phyloP scores from a whole-genome alignment of 2,797 vertebrate genomes.

The Acanthis flammea region DNA sequence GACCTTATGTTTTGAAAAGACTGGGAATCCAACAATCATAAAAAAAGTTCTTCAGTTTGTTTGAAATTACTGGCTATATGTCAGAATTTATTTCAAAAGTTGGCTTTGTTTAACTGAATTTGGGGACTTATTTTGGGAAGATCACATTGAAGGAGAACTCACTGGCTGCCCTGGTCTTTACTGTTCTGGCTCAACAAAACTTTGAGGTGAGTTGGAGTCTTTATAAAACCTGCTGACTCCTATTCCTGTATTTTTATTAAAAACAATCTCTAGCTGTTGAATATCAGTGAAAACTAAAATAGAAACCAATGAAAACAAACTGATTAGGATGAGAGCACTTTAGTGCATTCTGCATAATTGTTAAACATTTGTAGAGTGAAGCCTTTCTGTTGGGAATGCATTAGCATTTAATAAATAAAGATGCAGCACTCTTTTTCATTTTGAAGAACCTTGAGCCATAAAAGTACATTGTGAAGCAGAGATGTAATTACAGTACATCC shows the following conservation, averaged over 20 bases:
- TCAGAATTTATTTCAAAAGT: background rate
- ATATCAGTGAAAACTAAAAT: background rate
- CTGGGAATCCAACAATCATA: rapidly evolving
- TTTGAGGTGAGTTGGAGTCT: background rate
- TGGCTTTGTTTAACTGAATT: background rate
- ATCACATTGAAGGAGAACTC: background rate
- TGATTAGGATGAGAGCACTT: conserved; percentile 16
- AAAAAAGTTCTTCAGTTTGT: background rate
- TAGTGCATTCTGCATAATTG: conserved; percentile 9
- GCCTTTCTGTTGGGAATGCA: background rate
- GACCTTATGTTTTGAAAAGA: background rate
- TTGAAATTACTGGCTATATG: background rate
- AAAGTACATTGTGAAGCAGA: background rate
- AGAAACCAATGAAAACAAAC: conserved; percentile 15
- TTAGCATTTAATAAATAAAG: conserved; percentile 53
- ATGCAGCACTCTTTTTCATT: background rate
- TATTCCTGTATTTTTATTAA: background rate
- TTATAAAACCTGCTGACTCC: background rate
- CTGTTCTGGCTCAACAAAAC: background rate
- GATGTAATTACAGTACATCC: background rate
- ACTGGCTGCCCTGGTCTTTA: background rate
- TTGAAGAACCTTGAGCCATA: background rate
- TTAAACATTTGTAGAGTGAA: background rate
- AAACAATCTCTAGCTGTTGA: background rate
- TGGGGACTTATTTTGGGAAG: background rate